Evolutionary conservation across 2,888 invertebrate species (phyloP).

Genomic region (Ptychoptera albimana): DNA sequence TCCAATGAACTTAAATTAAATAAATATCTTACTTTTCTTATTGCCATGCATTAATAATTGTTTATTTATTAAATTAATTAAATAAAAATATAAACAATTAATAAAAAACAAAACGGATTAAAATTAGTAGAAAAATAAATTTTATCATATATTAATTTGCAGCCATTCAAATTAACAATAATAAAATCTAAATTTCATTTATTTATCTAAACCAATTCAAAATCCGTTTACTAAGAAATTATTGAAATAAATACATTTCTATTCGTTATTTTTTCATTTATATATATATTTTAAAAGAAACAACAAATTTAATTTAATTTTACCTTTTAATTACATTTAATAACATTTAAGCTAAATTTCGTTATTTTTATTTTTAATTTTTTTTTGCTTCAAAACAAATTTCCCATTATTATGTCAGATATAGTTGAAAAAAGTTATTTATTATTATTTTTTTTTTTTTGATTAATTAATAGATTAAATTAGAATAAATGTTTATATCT

Average conservation of each 20-base stretch:
- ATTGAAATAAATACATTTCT: background rate
- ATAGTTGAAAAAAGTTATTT: too few species aligned
- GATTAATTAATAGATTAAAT: conserved; percentile 1
- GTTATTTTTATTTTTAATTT: too few species aligned
- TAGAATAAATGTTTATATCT: background rate
- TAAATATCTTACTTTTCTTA: too few species aligned
- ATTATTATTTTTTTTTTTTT: too few species aligned
- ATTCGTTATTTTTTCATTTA: background rate
- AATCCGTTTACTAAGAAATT: background rate
- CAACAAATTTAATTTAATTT: background rate
- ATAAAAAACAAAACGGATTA: background rate
- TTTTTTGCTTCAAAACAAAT: too few species aligned
- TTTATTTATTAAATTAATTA: too few species aligned
- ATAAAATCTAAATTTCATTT: background rate
- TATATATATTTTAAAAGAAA: background rate
- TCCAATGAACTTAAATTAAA: too few species aligned
- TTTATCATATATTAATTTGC: conserved; percentile 20
- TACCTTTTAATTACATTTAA: background rate
- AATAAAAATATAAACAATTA: background rate
- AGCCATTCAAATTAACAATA: conserved; percentile 30
- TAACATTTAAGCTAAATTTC: background rate
- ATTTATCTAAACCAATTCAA: background rate
- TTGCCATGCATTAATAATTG: too few species aligned
- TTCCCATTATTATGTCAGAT: too few species aligned
- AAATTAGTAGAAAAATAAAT: background rate